Percentiles rank a stretch among this genome's conserved stretches.
Evolutionary conservation across 2,113 vertebrate species (phyloP).

Genomic region (Pedetes capensis): DNA sequence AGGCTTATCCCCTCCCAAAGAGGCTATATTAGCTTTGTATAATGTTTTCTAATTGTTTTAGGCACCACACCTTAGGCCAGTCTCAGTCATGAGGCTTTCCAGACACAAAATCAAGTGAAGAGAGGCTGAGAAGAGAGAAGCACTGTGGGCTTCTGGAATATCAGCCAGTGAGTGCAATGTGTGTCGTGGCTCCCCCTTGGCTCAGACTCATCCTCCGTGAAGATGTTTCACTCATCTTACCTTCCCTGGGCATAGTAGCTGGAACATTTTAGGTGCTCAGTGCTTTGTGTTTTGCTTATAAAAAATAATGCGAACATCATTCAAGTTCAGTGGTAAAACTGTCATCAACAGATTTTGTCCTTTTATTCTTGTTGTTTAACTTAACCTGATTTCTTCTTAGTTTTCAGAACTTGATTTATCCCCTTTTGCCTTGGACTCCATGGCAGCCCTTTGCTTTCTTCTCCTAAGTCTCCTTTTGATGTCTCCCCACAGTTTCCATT

Average conservation of each 20-base stretch:
- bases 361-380: too few species aligned
- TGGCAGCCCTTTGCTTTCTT: conserved; percentile 12
- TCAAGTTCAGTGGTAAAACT: background rate
- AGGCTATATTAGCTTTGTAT: background rate
- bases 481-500: background rate
- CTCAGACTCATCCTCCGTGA: background rate
- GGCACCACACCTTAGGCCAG: background rate
- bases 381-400: background rate
- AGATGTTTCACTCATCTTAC: background rate
- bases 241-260: background rate
- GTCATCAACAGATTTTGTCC: background rate
- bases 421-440: background rate
- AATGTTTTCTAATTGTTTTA: conserved; percentile 11
- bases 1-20: background rate
- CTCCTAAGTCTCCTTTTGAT: background rate
- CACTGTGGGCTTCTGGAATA: fast-evolving
- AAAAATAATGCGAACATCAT: background rate
- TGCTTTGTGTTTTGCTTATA: background rate
- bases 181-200: fast-evolving
- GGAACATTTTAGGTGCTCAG: background rate
- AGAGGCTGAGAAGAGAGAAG: background rate
- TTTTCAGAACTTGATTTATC: background rate
- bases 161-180: background rate
- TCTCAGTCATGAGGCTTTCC: background rate
- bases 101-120: background rate